Conservation (phyloP, 2,888 invertebrate genomes). For the Isotomurus palustris region DNA sequence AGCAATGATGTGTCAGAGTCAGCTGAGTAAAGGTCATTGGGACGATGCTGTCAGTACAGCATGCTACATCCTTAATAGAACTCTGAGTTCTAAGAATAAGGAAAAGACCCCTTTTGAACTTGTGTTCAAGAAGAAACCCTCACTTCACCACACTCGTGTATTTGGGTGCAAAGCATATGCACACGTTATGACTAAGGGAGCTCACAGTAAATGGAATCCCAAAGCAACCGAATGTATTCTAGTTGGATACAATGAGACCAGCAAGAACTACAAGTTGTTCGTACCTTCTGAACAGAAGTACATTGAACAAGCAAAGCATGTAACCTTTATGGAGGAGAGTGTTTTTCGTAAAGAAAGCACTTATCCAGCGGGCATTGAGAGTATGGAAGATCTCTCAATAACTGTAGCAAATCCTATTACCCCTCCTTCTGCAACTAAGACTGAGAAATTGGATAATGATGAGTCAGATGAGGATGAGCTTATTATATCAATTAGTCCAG, state of each 20-base stretch:
- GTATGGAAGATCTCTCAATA: no score
- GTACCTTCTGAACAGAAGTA: constrained; percentile 25
- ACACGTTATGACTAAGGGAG: constrained; percentile 6
- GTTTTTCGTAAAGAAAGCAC: not conserved
- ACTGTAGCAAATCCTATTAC: no score
- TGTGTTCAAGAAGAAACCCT: constrained; percentile 40
- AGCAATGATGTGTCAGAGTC: constrained; percentile 46
- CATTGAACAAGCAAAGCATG: constrained; percentile 41
- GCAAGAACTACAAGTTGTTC: constrained; percentile 41
- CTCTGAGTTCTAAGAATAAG: constrained; percentile 1
- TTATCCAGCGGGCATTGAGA: no score
- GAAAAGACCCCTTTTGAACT: constrained; percentile 38
- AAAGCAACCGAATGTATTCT: constrained; percentile 3
- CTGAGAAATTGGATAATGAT: not conserved
- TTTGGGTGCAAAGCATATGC: constrained; percentile 47
- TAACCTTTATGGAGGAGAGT: constrained; percentile 38
- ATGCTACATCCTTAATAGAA: constrained; percentile 48
- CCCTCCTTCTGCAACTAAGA: not conserved
- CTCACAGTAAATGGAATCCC: constrained; percentile 8
- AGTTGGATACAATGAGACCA: constrained; percentile 39
- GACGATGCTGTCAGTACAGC: constrained; percentile 49
- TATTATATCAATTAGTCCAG: not conserved
- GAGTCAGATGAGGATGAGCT: not conserved
- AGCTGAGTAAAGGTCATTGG: constrained; percentile 47
- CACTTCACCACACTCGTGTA: constrained; percentile 45